Percentiles rank a stretch among this genome's conserved stretches.
Evolutionary conservation across 2,797 vertebrate species (phyloP).

Genomic region (Amazona finschi): DNA sequence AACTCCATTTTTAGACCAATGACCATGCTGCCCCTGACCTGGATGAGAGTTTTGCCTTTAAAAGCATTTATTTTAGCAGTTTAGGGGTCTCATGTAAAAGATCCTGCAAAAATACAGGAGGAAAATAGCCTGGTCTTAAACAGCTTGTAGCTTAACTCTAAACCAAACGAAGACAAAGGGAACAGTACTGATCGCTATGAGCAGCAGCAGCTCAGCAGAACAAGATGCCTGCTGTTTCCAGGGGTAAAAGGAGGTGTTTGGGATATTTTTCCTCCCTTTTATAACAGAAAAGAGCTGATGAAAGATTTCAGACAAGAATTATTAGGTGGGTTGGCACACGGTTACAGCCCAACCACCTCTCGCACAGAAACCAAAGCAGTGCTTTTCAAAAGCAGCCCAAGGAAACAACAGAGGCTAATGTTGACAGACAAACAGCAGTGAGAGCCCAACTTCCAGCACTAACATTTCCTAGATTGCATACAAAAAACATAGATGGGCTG

Average conservation of each 20-base stretch:
- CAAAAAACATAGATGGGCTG: background rate
- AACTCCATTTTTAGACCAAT: background rate
- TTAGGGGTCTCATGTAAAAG: background rate
- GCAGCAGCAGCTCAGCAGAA: conserved; percentile 39
- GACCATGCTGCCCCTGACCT: background rate
- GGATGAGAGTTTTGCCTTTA: background rate
- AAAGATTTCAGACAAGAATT: conserved; percentile 36
- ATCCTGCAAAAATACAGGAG: background rate
- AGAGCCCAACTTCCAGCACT: conserved; percentile 33
- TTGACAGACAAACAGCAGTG: conserved; percentile 35
- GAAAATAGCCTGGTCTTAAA: conserved; percentile 15
- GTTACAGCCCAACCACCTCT: conserved; percentile 10
- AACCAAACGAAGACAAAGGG: conserved; percentile 37
- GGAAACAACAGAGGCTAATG: conserved; percentile 40
- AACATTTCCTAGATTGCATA: conserved; percentile 2
- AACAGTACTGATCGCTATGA: background rate
- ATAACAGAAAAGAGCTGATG: conserved; percentile 17
- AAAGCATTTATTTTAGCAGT: background rate
- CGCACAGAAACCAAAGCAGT: conserved; percentile 4
- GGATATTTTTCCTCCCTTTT: background rate
- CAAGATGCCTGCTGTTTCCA: conserved; percentile 21
- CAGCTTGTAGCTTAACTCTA: conserved; percentile 38
- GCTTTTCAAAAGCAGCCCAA: conserved; percentile 26
- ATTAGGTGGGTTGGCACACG: conserved; percentile 38
- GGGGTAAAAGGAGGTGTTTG: background rate